Percentiles rank a stretch among this genome's conserved stretches.
Conservation (phyloP, 30 jellyfish, hydroid and myxozoan species). For the Sanderia malayensis region DNA sequence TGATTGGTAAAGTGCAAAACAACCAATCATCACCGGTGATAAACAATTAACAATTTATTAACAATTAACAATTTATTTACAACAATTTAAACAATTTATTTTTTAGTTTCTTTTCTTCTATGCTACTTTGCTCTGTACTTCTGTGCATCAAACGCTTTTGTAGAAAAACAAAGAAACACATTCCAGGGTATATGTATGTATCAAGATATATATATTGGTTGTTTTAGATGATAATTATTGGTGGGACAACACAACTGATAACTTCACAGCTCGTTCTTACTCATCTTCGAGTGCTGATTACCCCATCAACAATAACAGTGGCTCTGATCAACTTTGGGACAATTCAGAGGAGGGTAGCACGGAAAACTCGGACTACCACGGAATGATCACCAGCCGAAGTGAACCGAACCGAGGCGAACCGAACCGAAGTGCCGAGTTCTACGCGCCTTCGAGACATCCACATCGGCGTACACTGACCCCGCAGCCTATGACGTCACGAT, state of each 20-base stretch:
- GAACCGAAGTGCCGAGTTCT: too few relatives aligned
- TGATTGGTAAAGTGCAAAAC: too few relatives aligned
- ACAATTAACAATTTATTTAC: too few relatives aligned
- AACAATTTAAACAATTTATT: too few relatives aligned
- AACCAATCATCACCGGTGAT: too few relatives aligned
- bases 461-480: slow-evolving; percentile 57
- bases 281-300: slow-evolving; percentile 63
- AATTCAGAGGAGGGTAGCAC: slow-evolving; percentile 55
- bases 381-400: slow-evolving; percentile 27
- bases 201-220: background rate
- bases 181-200: background rate
- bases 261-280: slow-evolving; percentile 55
- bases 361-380: slow-evolving; percentile 28
- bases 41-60: too few relatives aligned
- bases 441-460: too few relatives aligned
- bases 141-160: too few relatives aligned
- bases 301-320: slow-evolving; percentile 55
- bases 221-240: slow-evolving; percentile 61
- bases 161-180: too few relatives aligned
- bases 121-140: too few relatives aligned
- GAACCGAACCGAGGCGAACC: slow-evolving; percentile 38
- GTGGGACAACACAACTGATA: slow-evolving; percentile 78
- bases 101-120: too few relatives aligned
- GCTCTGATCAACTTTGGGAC: slow-evolving; percentile 17
- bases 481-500: slow-evolving; percentile 29